Evolutionary conservation across 2,113 vertebrate species (phyloP).

Genomic region (Semnornis frantzii): DNA sequence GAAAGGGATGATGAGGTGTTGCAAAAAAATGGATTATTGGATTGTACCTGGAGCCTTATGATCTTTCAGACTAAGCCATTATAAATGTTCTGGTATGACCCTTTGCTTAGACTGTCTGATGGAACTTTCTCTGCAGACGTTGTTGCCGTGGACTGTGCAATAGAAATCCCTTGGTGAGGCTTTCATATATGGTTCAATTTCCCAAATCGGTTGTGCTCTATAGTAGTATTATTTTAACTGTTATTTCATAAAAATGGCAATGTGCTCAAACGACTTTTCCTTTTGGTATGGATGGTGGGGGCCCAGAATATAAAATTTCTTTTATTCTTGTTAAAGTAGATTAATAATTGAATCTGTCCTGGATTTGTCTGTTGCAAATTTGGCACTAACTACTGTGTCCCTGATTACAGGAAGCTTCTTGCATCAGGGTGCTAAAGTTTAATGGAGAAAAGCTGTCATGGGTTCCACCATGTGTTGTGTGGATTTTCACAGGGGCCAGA

Average conservation of each 20-base stretch:
- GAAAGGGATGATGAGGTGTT: not conserved
- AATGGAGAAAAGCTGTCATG: not conserved
- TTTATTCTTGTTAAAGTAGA: not conserved
- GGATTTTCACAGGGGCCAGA: slow-evolving; percentile 16
- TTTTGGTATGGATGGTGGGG: not conserved
- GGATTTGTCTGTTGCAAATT: not conserved
- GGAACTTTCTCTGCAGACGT: not conserved
- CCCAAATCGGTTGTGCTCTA: not conserved
- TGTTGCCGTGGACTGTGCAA: not conserved
- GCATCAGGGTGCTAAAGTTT: not conserved
- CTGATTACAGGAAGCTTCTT: not conserved
- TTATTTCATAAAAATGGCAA: not conserved
- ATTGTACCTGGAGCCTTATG: not conserved
- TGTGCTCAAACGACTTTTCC: not conserved
- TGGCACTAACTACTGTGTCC: not conserved
- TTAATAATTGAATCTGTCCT: not conserved
- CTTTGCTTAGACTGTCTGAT: slow-evolving; percentile 1
- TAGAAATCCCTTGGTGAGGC: not conserved
- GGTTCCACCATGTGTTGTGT: not conserved
- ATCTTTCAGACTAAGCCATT: not conserved
- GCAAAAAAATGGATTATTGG: slow-evolving; percentile 12
- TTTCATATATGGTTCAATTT: not conserved
- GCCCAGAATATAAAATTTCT: not conserved
- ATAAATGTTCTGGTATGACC: not conserved
- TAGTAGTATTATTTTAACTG: not conserved